Conservation (phyloP, 2,888 invertebrate species). For the Patella ulyssiponensis region DNA sequence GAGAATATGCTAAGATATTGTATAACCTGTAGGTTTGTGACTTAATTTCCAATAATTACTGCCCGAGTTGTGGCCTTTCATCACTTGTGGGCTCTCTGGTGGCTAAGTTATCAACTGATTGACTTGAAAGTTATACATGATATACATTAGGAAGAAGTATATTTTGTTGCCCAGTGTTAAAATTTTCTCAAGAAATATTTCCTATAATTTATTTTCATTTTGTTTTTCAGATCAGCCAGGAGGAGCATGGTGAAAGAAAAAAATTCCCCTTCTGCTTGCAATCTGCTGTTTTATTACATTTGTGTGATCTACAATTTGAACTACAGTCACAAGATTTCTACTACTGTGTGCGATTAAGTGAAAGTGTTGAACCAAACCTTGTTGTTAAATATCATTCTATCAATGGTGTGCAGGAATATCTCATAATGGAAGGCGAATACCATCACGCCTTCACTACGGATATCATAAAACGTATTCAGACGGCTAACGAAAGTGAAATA, state of each 20-base stretch:
- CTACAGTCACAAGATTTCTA: conserved; percentile 15
- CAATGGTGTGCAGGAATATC: conserved; percentile 23
- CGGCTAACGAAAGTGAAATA: conserved; percentile 34
- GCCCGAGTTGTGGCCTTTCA: too few relatives aligned
- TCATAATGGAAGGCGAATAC: conserved; percentile 29
- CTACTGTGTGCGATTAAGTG: conserved; percentile 16
- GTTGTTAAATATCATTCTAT: conserved; percentile 18
- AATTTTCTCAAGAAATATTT: too few relatives aligned
- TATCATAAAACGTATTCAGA: conserved; percentile 18
- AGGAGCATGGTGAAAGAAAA: conserved; percentile 6
- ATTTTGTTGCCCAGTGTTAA: too few relatives aligned
- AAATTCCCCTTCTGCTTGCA: neutral
- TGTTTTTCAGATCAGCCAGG: neutral
- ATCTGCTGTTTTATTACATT: conserved; percentile 8
- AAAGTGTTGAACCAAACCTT: conserved; percentile 12
- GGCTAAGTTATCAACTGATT: too few relatives aligned
- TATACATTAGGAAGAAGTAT: too few relatives aligned
- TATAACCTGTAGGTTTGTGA: too few relatives aligned
- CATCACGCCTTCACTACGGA: conserved; percentile 26
- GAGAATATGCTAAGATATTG: too few relatives aligned
- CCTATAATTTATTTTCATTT: too few relatives aligned
- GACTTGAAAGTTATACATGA: too few relatives aligned
- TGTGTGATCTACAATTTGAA: conserved; percentile 3
- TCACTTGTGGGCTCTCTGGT: too few relatives aligned
- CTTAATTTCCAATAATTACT: too few relatives aligned